Conservation (phyloP, 2,797 vertebrate species). For the Danionella dracula region DNA sequence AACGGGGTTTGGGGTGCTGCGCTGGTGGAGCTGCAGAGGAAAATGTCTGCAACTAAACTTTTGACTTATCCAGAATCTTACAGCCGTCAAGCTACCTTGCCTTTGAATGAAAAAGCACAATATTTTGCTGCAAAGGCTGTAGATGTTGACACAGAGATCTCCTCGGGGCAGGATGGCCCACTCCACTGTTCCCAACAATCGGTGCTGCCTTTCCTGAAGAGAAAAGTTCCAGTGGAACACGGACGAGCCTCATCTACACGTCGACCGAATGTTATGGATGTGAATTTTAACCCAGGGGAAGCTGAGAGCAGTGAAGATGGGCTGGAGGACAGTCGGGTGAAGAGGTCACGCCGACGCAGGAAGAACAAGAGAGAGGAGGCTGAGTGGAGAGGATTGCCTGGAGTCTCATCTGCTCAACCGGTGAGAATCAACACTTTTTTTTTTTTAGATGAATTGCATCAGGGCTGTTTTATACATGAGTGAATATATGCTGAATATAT, state of each 20-base stretch:
- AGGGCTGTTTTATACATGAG: background rate
- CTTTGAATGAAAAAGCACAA: background rate
- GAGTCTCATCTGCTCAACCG: conserved; percentile 24
- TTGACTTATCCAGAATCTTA: conserved; percentile 44
- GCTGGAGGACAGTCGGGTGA: conserved; percentile 38
- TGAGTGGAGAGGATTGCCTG: conserved; percentile 10
- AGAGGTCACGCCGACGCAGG: conserved; percentile 50
- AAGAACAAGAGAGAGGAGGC: conserved; percentile 49
- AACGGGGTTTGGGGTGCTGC: conserved; percentile 64
- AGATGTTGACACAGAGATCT: conserved; percentile 41
- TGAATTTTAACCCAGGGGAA: conserved; percentile 58
- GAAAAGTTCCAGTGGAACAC: conserved; percentile 53
- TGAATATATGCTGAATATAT: no score
- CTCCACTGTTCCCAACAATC: conserved; percentile 43
- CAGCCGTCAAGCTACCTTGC: background rate
- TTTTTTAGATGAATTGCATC: background rate
- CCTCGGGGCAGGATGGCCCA: conserved; percentile 27
- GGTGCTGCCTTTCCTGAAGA: conserved; percentile 51
- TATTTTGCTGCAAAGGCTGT: conserved; percentile 7
- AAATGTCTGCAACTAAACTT: conserved; percentile 58
- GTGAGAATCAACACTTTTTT: conserved; percentile 43
- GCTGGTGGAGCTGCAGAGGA: conserved; percentile 59
- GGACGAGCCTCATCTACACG: conserved; percentile 43
- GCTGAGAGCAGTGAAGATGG: conserved; percentile 44
- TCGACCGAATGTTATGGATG: conserved; percentile 56